phyloP scores from a whole-genome alignment of 2,113 vertebrate genomes.

The Chloropsis hardwickii region DNA sequence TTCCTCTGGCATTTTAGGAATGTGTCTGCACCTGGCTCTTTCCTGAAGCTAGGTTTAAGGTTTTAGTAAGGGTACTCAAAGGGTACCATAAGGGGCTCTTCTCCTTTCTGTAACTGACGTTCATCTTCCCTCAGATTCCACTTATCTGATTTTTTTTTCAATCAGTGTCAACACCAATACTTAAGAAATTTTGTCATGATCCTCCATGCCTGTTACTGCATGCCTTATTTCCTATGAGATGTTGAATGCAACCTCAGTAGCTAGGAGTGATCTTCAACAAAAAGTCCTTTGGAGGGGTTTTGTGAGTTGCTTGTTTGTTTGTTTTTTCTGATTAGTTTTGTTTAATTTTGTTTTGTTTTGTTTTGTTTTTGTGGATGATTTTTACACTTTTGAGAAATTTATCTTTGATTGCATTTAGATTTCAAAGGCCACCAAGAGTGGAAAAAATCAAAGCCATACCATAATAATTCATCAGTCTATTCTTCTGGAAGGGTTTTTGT shows the following conservation, averaged over 20 bases:
- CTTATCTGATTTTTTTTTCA: neutral
- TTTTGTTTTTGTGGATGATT: neutral
- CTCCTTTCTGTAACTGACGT: neutral
- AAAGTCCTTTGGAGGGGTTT: neutral
- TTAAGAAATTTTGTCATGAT: neutral
- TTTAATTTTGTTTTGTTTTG: neutral
- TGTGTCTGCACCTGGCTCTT: neutral
- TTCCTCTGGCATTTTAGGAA: neutral
- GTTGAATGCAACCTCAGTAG: neutral
- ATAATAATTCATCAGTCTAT: neutral
- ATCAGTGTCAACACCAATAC: neutral
- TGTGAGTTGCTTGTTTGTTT: neutral
- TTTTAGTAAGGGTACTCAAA: neutral
- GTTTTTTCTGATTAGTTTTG: neutral
- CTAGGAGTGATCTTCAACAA: neutral
- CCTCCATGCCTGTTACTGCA: neutral
- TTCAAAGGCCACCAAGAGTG: neutral
- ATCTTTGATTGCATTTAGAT: neutral
- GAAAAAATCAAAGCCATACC: neutral
- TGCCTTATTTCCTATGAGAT: neutral
- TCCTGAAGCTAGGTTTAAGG: neutral
- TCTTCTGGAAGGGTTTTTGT: neutral
- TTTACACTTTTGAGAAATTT: neutral
- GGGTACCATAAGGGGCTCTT: neutral
- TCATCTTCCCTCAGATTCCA: neutral